Conservation (phyloP, 2,113 vertebrate genomes). For the Protomyctophum bolini region DNA sequence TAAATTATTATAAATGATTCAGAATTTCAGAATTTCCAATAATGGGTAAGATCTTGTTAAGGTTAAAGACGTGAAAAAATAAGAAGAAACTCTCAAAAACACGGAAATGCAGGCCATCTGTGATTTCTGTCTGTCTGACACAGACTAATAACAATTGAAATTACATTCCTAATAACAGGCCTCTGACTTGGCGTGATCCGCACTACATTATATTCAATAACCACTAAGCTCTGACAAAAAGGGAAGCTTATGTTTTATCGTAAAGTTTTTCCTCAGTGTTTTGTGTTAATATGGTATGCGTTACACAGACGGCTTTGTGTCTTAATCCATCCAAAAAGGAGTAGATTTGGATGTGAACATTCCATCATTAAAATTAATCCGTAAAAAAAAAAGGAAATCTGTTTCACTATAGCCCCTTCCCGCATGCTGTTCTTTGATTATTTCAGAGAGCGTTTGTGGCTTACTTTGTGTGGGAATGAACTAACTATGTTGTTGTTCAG, state of each 20-base stretch:
- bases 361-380: constrained; percentile 53
- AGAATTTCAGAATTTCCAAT: background rate
- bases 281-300: constrained; percentile 44
- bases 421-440: background rate
- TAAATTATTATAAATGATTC: background rate
- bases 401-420: constrained; percentile 20
- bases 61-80: background rate
- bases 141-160: constrained; percentile 2
- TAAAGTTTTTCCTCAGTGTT: constrained; percentile 37
- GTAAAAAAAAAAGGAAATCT: background rate
- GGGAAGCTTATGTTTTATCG: constrained; percentile 49
- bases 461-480: constrained; percentile 4
- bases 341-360: constrained; percentile 42
- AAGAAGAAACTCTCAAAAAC: background rate
- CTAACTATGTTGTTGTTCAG: constrained; percentile 51
- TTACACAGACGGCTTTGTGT: constrained; percentile 28
- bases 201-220: constrained; percentile 25
- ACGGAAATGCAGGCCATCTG: background rate
- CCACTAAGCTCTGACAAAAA: constrained; percentile 50
- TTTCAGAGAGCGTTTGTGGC: constrained; percentile 28
- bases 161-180: constrained; percentile 4
- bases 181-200: constrained; percentile 19
- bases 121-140: constrained; percentile 21
- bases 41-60: background rate
- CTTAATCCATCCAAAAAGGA: constrained; percentile 55